phyloP scores from a whole-genome alignment of 1,140 invertebrate species.

The Cyphomyrmex costatus region DNA sequence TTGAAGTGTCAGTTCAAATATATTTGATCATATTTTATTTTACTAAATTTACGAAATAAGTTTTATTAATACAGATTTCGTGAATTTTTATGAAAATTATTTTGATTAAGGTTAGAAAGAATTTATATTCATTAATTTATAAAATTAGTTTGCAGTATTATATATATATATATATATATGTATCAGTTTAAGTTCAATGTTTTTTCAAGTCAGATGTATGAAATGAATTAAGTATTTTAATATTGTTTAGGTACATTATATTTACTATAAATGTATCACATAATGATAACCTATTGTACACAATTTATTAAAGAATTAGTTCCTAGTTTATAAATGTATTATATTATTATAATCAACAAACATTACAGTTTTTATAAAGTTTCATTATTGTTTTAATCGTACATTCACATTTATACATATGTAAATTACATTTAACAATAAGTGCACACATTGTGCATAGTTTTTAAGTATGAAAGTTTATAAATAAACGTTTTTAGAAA shows the following conservation, averaged over 20 bases:
- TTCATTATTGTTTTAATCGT: slow-evolving; percentile 8
- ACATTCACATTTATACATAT: slow-evolving; percentile 21
- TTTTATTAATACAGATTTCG: not conserved
- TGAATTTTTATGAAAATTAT: slow-evolving; percentile 33
- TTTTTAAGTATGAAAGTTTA: slow-evolving; percentile 60
- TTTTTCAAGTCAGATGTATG: not conserved
- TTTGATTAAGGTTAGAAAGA: slow-evolving; percentile 16
- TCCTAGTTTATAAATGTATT: slow-evolving; percentile 28
- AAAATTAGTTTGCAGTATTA: slow-evolving; percentile 23
- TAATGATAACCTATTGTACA: slow-evolving; percentile 31
- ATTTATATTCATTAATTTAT: slow-evolving; percentile 17
- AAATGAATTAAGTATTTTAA: slow-evolving; percentile 1
- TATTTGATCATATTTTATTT: not conserved
- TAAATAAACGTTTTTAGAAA: slow-evolving; percentile 70
- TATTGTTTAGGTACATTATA: slow-evolving; percentile 15
- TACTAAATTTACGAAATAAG: not conserved
- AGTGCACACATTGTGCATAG: not conserved
- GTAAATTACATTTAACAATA: not conserved
- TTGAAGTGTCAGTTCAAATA: slow-evolving; percentile 4
- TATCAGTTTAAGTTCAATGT: not conserved
- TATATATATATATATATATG: no score
- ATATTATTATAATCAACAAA: slow-evolving; percentile 10
- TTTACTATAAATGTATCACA: not conserved
- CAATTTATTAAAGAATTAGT: slow-evolving; percentile 37
- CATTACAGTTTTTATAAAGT: slow-evolving; percentile 35